These are phyloP conservation scores for Anguilla megastoma DNA, from an alignment of 2,797 vertebrate genomes.

Conservation along the genomic window DNA sequence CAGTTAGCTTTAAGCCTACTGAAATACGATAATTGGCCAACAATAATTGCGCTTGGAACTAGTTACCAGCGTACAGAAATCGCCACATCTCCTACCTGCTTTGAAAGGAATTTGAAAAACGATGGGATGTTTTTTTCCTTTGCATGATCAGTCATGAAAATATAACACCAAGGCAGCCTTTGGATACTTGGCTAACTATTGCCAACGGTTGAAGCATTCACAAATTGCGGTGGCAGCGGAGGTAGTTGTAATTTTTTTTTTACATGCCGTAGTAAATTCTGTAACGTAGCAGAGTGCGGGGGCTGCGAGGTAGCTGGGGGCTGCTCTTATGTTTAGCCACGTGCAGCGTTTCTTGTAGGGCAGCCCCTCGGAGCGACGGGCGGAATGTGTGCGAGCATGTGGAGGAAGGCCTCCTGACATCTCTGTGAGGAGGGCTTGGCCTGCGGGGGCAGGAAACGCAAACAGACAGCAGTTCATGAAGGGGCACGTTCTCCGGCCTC, in stretches of 20 bases:
- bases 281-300: not conserved
- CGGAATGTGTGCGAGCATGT: slow-evolving; percentile 57
- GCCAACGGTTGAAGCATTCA: not conserved
- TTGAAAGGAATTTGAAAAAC: not conserved
- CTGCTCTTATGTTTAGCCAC: slow-evolving; percentile 33
- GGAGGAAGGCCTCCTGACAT: slow-evolving; percentile 52
- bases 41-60: not conserved
- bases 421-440: slow-evolving; percentile 39
- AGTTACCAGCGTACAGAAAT: not conserved
- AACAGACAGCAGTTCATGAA: slow-evolving; percentile 32
- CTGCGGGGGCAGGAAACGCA: slow-evolving; percentile 49
- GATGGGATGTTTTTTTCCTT: not conserved
- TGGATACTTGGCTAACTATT: not conserved
- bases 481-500: not conserved
- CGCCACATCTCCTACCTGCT: not conserved
- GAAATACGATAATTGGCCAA: not conserved
- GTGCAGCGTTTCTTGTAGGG: slow-evolving; percentile 54
- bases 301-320: not conserved
- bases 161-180: not conserved
- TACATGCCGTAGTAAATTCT: not conserved
- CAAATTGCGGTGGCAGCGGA: not conserved
- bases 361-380: slow-evolving; percentile 46
- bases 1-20: not conserved
- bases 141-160: not conserved
- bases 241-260: not conserved